Evolutionary conservation across 2,888 invertebrate species (phyloP), one percentile per base, ranked within the genome.

Genomic region (Cotesia congregata): DNA sequence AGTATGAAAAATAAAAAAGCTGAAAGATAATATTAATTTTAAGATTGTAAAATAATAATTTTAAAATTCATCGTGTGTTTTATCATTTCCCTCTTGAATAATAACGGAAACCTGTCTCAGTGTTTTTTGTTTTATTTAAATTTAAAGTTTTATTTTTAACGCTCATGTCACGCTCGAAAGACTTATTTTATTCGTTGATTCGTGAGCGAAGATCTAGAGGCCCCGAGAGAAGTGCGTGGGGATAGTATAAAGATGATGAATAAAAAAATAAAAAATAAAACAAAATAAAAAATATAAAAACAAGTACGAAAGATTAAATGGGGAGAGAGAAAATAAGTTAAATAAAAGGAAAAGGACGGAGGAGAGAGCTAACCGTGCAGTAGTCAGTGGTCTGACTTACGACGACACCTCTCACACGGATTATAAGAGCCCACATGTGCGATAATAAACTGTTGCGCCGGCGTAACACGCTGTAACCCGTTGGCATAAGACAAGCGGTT

Each of bases 391-490:
- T 72, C 76, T 76, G 71, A 76, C 76, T 76, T 76, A 72, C 72
- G 67, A 72, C 72, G 72, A 72, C 76, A 72, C 72, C 72, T 76
- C 72, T 72, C 64, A 12, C 50, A 73, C 74, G 74, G 73, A 77
- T 77, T 77, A 77, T 50, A 50, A 50, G 50, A 77, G 78, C 79
- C 80, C 81, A 82, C 80, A 82, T 82, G 80, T 79, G 80, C 80
- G 80, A 82, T 82, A 82, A 82, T 82, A 82, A 82, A 82, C 80
- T 82, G 80, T 80, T 80, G 81, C 80, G 79, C 80, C 81, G 77
- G 81, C 80, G 80, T 81, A 80, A 80, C 81, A 80, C 81, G 81
- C 79, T 78, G 79, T 80, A 82, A 80, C 80, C 74, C 80, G 81
- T 78, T 81, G 81, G 80, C 81, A 79, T 78, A 78, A 77, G 79